phyloP scores from a whole-genome alignment of 2,888 invertebrate species.

The Drosophila demipolita region DNA sequence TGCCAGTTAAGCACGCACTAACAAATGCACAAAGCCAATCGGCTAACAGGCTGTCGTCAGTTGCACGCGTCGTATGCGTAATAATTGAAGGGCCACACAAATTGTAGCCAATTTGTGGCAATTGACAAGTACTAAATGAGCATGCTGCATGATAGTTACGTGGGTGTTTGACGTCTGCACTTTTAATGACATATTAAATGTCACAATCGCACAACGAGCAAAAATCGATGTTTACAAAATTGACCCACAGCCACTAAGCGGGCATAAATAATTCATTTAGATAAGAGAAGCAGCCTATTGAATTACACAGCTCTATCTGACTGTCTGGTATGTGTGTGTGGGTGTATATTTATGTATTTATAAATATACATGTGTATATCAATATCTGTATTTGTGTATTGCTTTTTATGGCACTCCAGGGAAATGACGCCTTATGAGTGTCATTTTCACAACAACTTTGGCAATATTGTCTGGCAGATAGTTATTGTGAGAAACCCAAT shows the following conservation, averaged over 20 bases:
- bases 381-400: slow-evolving; percentile 4
- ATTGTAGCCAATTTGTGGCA: slow-evolving; percentile 48
- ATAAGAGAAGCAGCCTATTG: slow-evolving; percentile 45
- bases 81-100: slow-evolving; percentile 41
- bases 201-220: slow-evolving; percentile 44
- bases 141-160: slow-evolving; percentile 6
- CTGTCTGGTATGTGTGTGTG: slow-evolving; percentile 9
- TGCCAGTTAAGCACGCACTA: slow-evolving; percentile 16
- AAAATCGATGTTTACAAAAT: slow-evolving; percentile 55
- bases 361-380: background rate
- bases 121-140: slow-evolving; percentile 39
- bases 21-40: slow-evolving; percentile 11
- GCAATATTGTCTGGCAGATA: slow-evolving; percentile 59
- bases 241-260: slow-evolving; percentile 32
- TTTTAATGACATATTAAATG: slow-evolving; percentile 59
- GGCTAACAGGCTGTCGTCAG: background rate
- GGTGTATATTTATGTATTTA: slow-evolving; percentile 2
- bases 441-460: slow-evolving; percentile 63
- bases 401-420: slow-evolving; percentile 69
- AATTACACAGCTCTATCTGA: slow-evolving; percentile 31
- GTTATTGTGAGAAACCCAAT: slow-evolving; percentile 48
- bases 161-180: slow-evolving; percentile 10
- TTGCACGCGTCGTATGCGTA: slow-evolving; percentile 36
- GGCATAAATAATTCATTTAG: slow-evolving; percentile 71
- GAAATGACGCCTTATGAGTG: slow-evolving; percentile 72